Base-by-base conservation (phyloP, 1,140 invertebrate genomes). In the Trichonephila inaurata region DNA sequence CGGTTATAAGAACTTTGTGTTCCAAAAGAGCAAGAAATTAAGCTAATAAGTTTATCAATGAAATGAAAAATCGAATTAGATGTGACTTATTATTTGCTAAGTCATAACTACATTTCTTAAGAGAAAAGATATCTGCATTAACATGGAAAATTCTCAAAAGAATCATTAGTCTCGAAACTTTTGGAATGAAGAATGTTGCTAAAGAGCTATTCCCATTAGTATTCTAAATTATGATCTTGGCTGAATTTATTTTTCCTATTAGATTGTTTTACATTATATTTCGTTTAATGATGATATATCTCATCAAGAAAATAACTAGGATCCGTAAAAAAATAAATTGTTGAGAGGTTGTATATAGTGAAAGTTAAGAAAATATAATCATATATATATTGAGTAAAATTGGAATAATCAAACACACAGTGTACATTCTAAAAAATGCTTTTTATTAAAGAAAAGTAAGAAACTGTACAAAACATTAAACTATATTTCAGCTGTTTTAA, bases 51-150 rank as follows among this genome's bases (percentile, higher is more conserved):
- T 64, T 64, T 88, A 16, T 64, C 16, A 64, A 64, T 88, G 62
- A 88, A 44, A 88, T 88, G 60, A 88, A 88, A 88, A 88, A 83
- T 83, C 62, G 33, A 88, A 64, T 88, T 64, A 64, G 28, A 40
- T 16, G 21, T 88, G 86, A 88, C 60, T 64, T 40, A 28, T 66
- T 88, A 24, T 61, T 85, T 85, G 58, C 24, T 21, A 60, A 85
- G 24, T 85, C 58, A 61, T 60, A 85, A 85, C 44, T 85, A 24
- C 51, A 58, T 85, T 85, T 61, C 4, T 28, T 60, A 60, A 61
- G 16, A 24, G 60, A 51, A 24, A 24, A 24, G 24, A 60, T 85
- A 24, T 61, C 51, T 60, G 21, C 44, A 85, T 85, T 77, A 77
- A 77, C 28, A 77, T 33, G 16, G 28, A 85, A 61, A 60, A 58